These are phyloP conservation scores for Rhinella marina DNA, from an alignment of 2,797 vertebrate species.

Conservation along the genomic window DNA sequence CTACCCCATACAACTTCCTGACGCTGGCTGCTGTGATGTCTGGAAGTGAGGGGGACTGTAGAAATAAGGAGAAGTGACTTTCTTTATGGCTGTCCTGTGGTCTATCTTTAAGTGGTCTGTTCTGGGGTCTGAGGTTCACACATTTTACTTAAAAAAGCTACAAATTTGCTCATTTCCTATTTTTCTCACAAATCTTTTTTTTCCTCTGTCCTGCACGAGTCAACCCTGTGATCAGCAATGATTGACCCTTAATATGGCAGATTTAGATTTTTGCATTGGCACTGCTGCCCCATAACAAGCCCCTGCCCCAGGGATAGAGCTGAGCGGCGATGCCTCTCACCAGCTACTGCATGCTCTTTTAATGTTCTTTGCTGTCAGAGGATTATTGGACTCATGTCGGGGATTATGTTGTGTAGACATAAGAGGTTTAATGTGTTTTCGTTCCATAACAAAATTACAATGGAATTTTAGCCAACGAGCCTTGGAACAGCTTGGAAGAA, in stretches of 20 bases:
- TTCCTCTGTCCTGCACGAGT: neutral
- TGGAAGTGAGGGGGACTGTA: too few species aligned
- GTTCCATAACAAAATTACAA: constrained; percentile 56
- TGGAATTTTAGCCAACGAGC: constrained; percentile 29
- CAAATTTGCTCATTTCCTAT: neutral
- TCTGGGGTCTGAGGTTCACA: too few species aligned
- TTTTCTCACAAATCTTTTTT: neutral
- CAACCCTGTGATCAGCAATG: neutral
- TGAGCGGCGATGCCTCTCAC: neutral
- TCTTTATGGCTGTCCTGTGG: too few species aligned
- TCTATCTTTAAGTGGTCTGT: too few species aligned
- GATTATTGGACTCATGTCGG: constrained; percentile 43
- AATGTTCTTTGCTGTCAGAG: constrained; percentile 42
- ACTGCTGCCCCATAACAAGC: neutral
- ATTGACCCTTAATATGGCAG: neutral
- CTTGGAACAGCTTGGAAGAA: neutral
- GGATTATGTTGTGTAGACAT: constrained; percentile 44
- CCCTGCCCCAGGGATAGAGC: too few species aligned
- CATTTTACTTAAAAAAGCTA: neutral
- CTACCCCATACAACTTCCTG: too few species aligned
- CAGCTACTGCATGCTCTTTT: constrained; percentile 28
- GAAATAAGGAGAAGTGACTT: too few species aligned
- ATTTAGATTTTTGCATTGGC: neutral
- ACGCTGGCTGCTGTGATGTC: too few species aligned
- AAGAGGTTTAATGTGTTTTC: constrained; percentile 56